Evolutionary conservation across 2,797 vertebrate species (phyloP).

Genomic region (Benthosema pterotum): DNA sequence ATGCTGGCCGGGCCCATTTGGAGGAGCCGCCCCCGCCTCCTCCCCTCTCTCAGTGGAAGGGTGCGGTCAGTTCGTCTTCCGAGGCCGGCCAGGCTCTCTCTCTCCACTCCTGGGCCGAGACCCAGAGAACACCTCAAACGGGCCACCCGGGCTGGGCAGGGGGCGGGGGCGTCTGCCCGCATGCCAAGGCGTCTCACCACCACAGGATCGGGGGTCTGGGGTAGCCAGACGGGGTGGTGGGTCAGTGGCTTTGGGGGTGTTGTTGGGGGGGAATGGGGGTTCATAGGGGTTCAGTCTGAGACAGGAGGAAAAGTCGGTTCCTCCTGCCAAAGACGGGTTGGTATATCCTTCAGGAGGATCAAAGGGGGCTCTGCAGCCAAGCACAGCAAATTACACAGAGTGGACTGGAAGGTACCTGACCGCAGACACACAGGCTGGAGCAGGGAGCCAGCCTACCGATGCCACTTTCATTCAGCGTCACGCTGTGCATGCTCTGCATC

Average conservation of each 20-base stretch:
- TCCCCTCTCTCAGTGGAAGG: constrained; percentile 59
- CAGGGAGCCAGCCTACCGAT: constrained; percentile 32
- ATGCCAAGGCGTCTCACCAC: constrained; percentile 53
- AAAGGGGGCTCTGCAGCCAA: constrained; percentile 61
- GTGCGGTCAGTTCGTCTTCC: constrained; percentile 58
- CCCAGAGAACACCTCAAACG: constrained; percentile 59
- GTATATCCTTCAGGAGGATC: constrained; percentile 49
- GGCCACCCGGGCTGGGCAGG: constrained; percentile 69
- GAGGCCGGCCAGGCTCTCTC: constrained; percentile 44
- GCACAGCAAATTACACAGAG: constrained; percentile 63
- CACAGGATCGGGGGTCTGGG: constrained; percentile 60
- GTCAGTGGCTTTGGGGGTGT: too few relatives aligned
- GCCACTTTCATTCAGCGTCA: constrained; percentile 55
- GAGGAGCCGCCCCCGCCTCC: constrained; percentile 46
- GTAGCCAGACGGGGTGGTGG: constrained; percentile 56
- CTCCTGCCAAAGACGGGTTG: constrained; percentile 63
- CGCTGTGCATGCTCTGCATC: constrained; percentile 26
- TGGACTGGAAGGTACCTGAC: constrained; percentile 56
- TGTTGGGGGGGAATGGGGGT: too few relatives aligned
- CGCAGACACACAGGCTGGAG: constrained; percentile 49
- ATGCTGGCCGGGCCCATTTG: constrained; percentile 37
- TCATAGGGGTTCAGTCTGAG: constrained; percentile 55
- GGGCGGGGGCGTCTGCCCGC: constrained; percentile 52
- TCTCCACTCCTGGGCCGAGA: constrained; percentile 50
- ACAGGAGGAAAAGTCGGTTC: constrained; percentile 60